These are phyloP conservation scores for Delia radicum DNA, from an alignment of 1,140 invertebrate species.

Conservation along the genomic window DNA sequence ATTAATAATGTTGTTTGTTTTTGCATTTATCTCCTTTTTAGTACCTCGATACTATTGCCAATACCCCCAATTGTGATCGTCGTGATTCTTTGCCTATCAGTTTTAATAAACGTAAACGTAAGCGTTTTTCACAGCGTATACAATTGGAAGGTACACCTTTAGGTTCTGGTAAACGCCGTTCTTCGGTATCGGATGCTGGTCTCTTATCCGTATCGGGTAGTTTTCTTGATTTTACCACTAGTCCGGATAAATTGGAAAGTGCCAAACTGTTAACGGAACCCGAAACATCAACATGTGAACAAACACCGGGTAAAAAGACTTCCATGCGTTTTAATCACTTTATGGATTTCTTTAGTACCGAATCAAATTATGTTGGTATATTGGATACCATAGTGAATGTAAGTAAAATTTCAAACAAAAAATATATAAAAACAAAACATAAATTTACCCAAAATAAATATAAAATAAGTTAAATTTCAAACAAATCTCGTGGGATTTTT, in stretches of 20 bases:
- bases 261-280: conserved; percentile 55
- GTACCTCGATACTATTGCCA: conserved; percentile 55
- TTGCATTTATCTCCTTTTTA: conserved; percentile 9
- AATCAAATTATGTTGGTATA: conserved; percentile 95
- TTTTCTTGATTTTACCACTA: conserved; percentile 81
- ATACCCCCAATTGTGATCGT: conserved; percentile 58
- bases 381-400: conserved; percentile 89
- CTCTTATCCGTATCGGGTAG: conserved; percentile 81
- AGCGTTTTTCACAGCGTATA: conserved; percentile 61
- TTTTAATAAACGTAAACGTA: conserved; percentile 67
- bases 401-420: too few relatives aligned
- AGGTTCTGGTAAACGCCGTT: conserved; percentile 69
- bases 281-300: conserved; percentile 57
- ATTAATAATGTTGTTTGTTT: not conserved
- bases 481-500: too few relatives aligned
- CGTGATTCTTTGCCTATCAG: conserved; percentile 61
- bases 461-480: too few relatives aligned
- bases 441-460: too few relatives aligned
- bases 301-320: conserved; percentile 59
- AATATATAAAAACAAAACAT: too few relatives aligned
- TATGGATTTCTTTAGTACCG: conserved; percentile 91
- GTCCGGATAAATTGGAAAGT: conserved; percentile 64
- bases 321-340: conserved; percentile 79
- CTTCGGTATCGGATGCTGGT: conserved; percentile 79
- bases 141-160: conserved; percentile 48